Evolutionary conservation across 2,797 vertebrate genomes (phyloP).

Genomic region (Alfaro cultratus): DNA sequence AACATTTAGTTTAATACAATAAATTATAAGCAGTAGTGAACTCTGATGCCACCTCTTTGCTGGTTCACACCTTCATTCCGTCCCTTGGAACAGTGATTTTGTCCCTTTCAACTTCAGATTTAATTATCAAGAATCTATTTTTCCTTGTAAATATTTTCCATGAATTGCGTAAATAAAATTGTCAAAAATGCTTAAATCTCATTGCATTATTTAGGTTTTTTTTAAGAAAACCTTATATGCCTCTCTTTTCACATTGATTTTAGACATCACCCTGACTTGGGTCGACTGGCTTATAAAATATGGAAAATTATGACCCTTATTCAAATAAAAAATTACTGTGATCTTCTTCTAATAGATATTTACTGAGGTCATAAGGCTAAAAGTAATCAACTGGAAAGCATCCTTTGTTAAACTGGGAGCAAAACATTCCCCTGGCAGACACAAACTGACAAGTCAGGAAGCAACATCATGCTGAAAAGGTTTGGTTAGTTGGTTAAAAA

Average conservation of each 20-base stretch:
- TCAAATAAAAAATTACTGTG: background rate
- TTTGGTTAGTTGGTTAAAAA: background rate
- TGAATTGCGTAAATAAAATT: background rate
- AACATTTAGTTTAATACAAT: too few relatives aligned
- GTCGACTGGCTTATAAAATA: background rate
- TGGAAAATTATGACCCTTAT: background rate
- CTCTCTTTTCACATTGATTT: background rate
- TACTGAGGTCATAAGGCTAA: background rate
- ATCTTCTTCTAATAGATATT: background rate
- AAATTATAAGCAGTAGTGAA: background rate
- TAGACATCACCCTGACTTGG: background rate
- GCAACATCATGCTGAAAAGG: background rate
- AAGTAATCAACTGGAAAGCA: background rate
- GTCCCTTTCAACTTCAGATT: background rate
- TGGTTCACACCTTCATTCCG: background rate
- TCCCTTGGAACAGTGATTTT: background rate
- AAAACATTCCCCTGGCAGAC: background rate
- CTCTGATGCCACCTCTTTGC: background rate
- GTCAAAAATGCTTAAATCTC: background rate
- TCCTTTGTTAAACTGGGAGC: background rate
- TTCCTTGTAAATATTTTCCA: background rate
- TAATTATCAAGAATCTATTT: background rate
- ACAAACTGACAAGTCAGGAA: background rate
- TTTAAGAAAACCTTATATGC: background rate
- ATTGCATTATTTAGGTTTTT: background rate